phyloP scores from a whole-genome alignment of 1,140 invertebrate genomes.

The Leptonema lineaticorne region DNA sequence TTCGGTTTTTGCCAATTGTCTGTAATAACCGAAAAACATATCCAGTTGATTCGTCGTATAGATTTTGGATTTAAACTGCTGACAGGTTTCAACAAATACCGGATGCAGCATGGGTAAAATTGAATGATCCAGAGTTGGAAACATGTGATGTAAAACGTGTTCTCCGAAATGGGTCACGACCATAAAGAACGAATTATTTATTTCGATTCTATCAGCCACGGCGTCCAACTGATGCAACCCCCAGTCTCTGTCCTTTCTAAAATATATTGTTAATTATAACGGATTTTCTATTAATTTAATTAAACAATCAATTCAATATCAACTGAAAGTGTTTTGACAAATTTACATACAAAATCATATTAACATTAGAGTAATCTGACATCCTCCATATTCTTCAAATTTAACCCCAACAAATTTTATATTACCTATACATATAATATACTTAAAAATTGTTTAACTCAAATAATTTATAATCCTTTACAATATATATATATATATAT shows the following conservation, averaged over 20 bases:
- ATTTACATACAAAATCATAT: neutral
- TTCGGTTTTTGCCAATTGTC: slow-evolving; percentile 60
- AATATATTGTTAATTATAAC: too few species aligned
- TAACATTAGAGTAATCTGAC: too few species aligned
- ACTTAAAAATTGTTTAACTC: too few species aligned
- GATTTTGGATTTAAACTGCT: slow-evolving; percentile 66
- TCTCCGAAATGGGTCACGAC: slow-evolving; percentile 75
- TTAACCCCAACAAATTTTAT: too few species aligned
- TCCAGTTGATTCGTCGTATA: slow-evolving; percentile 60
- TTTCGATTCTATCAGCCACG: slow-evolving; percentile 69
- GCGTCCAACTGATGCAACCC: slow-evolving; percentile 77
- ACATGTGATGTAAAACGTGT: slow-evolving; percentile 77
- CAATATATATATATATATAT: too few species aligned
- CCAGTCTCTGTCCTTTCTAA: slow-evolving; percentile 64
- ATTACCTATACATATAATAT: too few species aligned
- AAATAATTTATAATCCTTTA: too few species aligned
- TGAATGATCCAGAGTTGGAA: slow-evolving; percentile 79
- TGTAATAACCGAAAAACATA: slow-evolving; percentile 67
- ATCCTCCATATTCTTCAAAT: too few species aligned
- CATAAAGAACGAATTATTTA: slow-evolving; percentile 66
- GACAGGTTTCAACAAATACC: slow-evolving; percentile 65
- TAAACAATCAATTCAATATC: too few species aligned
- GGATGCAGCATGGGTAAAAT: slow-evolving; percentile 66
- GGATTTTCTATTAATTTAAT: too few species aligned
- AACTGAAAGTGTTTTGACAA: too few species aligned